Base-by-base conservation (phyloP, 2,797 vertebrate genomes). In the Chrysocyon brachyurus region DNA sequence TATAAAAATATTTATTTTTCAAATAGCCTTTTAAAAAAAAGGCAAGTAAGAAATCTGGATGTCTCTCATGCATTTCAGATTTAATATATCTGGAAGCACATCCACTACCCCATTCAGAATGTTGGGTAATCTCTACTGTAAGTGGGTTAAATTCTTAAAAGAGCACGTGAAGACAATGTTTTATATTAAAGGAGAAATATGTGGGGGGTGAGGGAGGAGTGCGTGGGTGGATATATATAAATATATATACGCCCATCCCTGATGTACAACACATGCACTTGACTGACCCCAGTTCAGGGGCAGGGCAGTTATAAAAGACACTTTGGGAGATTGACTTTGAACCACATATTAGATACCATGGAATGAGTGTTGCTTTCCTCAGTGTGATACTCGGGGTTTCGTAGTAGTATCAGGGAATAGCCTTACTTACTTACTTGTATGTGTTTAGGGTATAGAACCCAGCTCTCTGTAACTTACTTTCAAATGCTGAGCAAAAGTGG, bases 1-100 rank as follows among this genome's bases (percentile, higher is more conserved):
- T 92, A 87, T 81, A 90, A 79, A 78, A 89, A 94, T 61, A 79
- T 82, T 92, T 87, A 70, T 40, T 91, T 96, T 91, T 83, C 54
- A 77, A 87, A 88, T n/a, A 77, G 61, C 6, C 73, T 91, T 96
- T 40, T 14, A 59, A 94, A 73, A 89, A 78, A 40, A 14, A 46
- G 90, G 73, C 54, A 72, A 86, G 85, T 59, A 56, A 46, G 54
- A 97, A 86, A 75, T 16, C 56, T 78, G 57, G 31, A 85, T 40
- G 2, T 85, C 64, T 95, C 52, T 82, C 6, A 78, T 57, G 40
- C 28, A 26, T 54, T 92, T 94, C 59, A 63, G 89, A 87, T 73
- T 90, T 93, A 84, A 88, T 59, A 15, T 63, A 88, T 21, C 52
- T 40, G 64, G 54, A 94, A 81, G 10, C 59, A 86, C 91, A 68